These are phyloP conservation scores for Pyrocephalus nanus DNA, from an alignment of 2,797 vertebrate species.

Conservation along the genomic window DNA sequence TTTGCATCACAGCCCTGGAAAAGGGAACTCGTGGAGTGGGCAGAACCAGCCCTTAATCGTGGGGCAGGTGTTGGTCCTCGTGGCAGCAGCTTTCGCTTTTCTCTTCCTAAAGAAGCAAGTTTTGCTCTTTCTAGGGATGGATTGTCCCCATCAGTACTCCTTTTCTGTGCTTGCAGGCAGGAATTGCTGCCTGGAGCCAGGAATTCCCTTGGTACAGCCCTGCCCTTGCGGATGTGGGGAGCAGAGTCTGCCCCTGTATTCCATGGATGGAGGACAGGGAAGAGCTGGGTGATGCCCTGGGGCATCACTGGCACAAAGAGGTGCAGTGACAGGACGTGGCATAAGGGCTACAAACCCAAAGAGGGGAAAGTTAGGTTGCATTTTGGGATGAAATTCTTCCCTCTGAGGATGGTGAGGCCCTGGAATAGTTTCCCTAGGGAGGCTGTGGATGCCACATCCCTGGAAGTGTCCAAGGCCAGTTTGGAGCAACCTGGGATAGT, in stretches of 20 bases:
- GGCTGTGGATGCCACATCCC: too few relatives aligned
- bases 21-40: neutral
- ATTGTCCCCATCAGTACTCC: neutral
- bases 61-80: neutral
- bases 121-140: neutral
- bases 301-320: neutral
- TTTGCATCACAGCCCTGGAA: neutral
- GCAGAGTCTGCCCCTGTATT: neutral
- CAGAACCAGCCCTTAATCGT: neutral
- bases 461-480: neutral
- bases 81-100: neutral
- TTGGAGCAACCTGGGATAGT: rapidly evolving
- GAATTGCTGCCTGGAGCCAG: neutral
- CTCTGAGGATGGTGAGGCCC: neutral
- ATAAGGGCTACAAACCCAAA: neutral
- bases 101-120: neutral
- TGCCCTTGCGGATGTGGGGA: neutral
- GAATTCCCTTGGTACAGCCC: neutral
- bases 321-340: neutral
- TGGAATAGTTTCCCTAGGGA: neutral
- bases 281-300: neutral
- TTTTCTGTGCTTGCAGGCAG: neutral
- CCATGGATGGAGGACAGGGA: neutral
- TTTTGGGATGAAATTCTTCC: too few relatives aligned
- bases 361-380: neutral